phyloP scores from a whole-genome alignment of 2,797 vertebrate genomes.

The Phrynocephalus forsythii region DNA sequence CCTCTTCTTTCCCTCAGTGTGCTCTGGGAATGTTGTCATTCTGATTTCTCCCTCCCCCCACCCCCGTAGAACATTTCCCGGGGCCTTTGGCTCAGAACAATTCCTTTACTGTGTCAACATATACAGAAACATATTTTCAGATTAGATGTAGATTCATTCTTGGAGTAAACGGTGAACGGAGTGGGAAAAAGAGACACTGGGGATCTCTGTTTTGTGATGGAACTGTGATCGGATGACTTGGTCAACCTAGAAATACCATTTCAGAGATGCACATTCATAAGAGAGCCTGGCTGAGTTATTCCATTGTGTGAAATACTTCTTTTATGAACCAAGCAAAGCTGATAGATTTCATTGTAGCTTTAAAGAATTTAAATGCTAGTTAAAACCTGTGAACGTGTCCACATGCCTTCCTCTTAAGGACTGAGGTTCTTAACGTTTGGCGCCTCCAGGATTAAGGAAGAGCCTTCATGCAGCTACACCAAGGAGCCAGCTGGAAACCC shows the following conservation, averaged over 20 bases:
- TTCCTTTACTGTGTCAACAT: neutral
- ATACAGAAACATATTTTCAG: neutral
- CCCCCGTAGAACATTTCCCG: neutral
- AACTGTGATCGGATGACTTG: constrained; percentile 10
- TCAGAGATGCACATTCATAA: constrained; percentile 40
- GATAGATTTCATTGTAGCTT: constrained; percentile 68
- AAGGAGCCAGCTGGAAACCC: constrained; percentile 53
- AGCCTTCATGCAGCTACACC: constrained; percentile 76
- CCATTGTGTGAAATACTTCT: constrained; percentile 24
- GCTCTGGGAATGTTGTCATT: neutral
- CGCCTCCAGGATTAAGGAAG: constrained; percentile 83
- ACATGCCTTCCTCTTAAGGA: constrained; percentile 77
- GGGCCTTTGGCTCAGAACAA: neutral
- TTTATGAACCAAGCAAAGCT: constrained; percentile 70
- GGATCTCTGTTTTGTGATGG: neutral
- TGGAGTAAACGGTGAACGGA: neutral
- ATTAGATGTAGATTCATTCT: neutral
- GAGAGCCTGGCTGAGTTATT: constrained; percentile 57
- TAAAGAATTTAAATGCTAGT: constrained; percentile 76
- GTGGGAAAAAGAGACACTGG: neutral
- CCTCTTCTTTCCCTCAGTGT: neutral
- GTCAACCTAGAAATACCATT: constrained; percentile 12
- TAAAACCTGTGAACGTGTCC: constrained; percentile 81
- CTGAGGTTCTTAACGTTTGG: constrained; percentile 80
- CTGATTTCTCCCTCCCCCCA: neutral